Base-by-base conservation (phyloP, 2,797 vertebrate species). In the Enteromius anoplus region DNA sequence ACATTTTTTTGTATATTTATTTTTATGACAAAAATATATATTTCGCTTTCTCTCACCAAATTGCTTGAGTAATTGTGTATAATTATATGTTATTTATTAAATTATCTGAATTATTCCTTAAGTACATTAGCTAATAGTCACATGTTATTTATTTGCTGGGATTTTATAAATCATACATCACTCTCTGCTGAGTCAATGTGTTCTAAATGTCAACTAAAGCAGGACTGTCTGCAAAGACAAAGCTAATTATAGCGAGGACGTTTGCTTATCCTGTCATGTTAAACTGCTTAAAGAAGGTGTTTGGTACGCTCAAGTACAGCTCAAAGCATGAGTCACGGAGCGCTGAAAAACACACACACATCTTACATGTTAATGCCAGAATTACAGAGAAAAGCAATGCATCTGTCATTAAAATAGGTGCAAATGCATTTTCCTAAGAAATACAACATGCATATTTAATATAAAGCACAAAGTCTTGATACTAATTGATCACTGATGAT, bases 231-330 rank as follows among this genome's bases (percentile, higher is more conserved):
- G 17, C 45, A 58, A 69, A 82, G 64, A 75, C 80, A 53, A 70
- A 1, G 10, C 26, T 64, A 80, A 64, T 37, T 34, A 32, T 82
- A 81, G 82, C n/a, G 32, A 2, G 21, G 47, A 51, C 17, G 42
- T 60, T 80, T 75, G 17, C 53, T 87, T 76, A 58, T 87, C 80
- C 42, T 82, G 83, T 40, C 17, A 84, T 4, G 75, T 64, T 86
- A 81, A 88, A 86, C 7, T 58, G 23, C 78, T 85, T 85, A 79
- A 58, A 82, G 65, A 23, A 68, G 55, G 23, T 11, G 34, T 64
- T 85, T 85, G 45, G 66, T 45, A 76, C 81, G 64, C 37, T 37
- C 34, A n/a, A 26, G 10, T 58, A 78, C 55, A 45, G 49, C 19
- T 62, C 29, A 26, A 53, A 82, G 80, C 60, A 55, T 55, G 47